These are phyloP conservation scores for Drosophila obscura DNA, from an alignment of 1,140 invertebrate species.

Conservation along the genomic window DNA sequence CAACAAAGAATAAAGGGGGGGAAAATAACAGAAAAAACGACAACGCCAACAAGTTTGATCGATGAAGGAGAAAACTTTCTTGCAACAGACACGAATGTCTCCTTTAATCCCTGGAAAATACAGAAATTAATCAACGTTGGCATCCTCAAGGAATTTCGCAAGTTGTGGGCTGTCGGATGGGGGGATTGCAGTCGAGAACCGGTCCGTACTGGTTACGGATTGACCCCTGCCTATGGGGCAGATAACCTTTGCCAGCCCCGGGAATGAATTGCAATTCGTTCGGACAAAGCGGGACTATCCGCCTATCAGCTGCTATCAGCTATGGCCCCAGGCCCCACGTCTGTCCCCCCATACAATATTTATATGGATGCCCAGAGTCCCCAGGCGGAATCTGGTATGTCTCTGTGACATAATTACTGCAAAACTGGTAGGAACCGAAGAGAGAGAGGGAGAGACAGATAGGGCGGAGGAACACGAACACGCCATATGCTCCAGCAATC, in stretches of 20 bases:
- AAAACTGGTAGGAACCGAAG: conserved; percentile 20
- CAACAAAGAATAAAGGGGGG: conserved; percentile 18
- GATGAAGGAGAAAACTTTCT: conserved; percentile 17
- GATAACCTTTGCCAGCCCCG: conserved; percentile 51
- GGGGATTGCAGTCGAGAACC: conserved; percentile 16
- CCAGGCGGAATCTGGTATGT: conserved; percentile 36
- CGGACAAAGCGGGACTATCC: conserved; percentile 18
- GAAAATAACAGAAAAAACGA: not conserved
- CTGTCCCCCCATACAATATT: conserved; percentile 19
- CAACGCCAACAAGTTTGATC: conserved; percentile 41
- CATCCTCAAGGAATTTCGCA: conserved; percentile 19
- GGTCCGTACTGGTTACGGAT: conserved; percentile 27
- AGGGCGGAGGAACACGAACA: conserved; percentile 13
- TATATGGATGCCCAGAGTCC: conserved; percentile 44
- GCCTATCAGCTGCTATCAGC: conserved; percentile 29
- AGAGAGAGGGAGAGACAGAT: too few relatives aligned
- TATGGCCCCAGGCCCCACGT: conserved; percentile 2
- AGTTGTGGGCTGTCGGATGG: conserved; percentile 3
- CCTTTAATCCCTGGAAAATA: conserved; percentile 1
- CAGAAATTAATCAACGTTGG: conserved; percentile 11
- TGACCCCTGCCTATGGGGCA: conserved; percentile 35
- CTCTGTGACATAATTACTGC: conserved; percentile 43
- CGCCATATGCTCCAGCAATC: conserved; percentile 36
- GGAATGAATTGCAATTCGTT: conserved; percentile 45
- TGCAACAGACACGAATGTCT: conserved; percentile 21